Percentiles rank a stretch among this genome's conserved stretches.
phyloP scores from a whole-genome alignment of 2,113 vertebrate species.

The Phalacrocorax pelagicus region DNA sequence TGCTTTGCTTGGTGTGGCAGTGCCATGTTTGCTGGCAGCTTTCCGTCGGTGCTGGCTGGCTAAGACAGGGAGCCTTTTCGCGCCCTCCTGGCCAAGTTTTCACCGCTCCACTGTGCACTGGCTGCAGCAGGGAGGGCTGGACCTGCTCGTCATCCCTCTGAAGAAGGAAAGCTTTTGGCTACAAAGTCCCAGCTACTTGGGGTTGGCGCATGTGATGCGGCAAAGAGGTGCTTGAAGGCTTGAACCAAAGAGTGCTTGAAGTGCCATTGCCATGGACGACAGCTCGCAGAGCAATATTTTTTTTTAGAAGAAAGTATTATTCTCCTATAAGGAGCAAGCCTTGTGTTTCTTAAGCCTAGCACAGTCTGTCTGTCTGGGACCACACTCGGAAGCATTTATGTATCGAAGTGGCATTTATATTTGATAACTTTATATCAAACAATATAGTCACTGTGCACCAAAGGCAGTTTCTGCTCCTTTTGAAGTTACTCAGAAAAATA shows the following conservation, averaged over 20 bases:
- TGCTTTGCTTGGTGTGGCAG: background rate
- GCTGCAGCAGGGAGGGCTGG: background rate
- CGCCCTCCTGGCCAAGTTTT: background rate
- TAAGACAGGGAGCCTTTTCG: background rate
- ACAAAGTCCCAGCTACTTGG: background rate
- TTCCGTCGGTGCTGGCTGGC: accelerated
- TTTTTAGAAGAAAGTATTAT: background rate
- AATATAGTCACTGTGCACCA: background rate
- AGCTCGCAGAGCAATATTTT: background rate
- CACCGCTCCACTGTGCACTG: accelerated
- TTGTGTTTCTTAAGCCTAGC: background rate
- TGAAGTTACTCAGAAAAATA: background rate
- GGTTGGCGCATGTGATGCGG: background rate
- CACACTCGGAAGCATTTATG: background rate
- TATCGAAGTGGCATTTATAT: background rate
- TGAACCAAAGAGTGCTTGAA: background rate
- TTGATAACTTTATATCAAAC: background rate
- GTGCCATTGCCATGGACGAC: background rate
- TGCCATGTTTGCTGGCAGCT: background rate
- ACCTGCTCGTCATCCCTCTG: background rate
- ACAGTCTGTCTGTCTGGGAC: accelerated
- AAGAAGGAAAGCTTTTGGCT: background rate
- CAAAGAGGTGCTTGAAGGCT: background rate
- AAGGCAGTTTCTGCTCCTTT: background rate
- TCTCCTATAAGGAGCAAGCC: background rate